A percentile compares a stretch with the other conserved stretches of the same genome.
Conservation (phyloP, 2,888 invertebrate genomes). For the Pandemis heparana region DNA sequence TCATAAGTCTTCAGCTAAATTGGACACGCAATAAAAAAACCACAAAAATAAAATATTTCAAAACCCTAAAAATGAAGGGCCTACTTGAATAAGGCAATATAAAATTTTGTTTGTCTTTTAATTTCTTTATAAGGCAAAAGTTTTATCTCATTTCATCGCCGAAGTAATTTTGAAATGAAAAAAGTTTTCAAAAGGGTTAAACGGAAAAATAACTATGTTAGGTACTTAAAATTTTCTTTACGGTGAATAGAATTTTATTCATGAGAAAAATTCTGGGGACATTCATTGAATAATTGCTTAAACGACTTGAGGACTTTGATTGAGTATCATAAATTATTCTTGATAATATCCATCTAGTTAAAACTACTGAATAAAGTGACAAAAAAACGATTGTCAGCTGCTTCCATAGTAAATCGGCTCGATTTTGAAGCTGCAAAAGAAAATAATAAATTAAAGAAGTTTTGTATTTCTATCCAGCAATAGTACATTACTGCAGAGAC, state of each 20-base stretch:
- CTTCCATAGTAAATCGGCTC: no score
- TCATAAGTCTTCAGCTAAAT: background rate
- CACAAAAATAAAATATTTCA: background rate
- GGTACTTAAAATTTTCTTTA: slow-evolving; percentile 13
- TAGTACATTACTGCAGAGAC: no score
- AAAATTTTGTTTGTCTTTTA: slow-evolving; percentile 54
- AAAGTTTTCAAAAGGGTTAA: slow-evolving; percentile 53
- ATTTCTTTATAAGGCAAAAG: slow-evolving; percentile 52
- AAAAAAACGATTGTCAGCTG: background rate
- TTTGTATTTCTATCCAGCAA: no score
- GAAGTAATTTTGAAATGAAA: slow-evolving; percentile 52
- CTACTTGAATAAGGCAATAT: slow-evolving; percentile 50
- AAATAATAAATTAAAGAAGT: no score
- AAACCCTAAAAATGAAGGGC: slow-evolving; percentile 9
- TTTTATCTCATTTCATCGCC: slow-evolving; percentile 54
- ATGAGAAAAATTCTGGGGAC: slow-evolving; percentile 12
- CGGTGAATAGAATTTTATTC: slow-evolving; percentile 12
- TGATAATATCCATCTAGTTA: no score
- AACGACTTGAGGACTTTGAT: background rate
- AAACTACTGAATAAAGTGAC: background rate
- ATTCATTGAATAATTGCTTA: slow-evolving; percentile 18
- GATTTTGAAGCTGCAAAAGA: no score
- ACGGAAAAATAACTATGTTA: slow-evolving; percentile 20
- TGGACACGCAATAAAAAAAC: background rate
- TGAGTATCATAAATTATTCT: background rate